phyloP scores from a whole-genome alignment of 2,888 invertebrate genomes.

The Nemapogon koenigi region DNA sequence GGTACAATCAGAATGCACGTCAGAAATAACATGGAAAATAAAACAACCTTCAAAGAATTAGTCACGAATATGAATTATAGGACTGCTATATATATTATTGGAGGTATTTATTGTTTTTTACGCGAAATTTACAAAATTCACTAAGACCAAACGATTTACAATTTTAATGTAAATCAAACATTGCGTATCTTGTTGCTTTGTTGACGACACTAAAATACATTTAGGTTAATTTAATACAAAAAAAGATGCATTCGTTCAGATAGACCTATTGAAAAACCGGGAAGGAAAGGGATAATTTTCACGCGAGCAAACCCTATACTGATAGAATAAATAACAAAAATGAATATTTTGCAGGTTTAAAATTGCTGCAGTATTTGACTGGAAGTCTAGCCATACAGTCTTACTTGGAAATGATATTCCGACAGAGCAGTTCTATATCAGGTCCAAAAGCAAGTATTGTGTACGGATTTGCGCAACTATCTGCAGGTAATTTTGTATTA shows the following conservation, averaged over 20 bases:
- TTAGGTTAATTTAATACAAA: too few relatives aligned
- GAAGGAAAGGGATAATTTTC: too few relatives aligned
- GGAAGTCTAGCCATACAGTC: constrained; percentile 67
- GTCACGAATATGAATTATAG: constrained; percentile 57
- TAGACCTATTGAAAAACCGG: too few relatives aligned
- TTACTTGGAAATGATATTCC: constrained; percentile 67
- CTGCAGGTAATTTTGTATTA: constrained; percentile 42
- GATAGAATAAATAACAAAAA: too few relatives aligned
- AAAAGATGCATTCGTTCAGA: too few relatives aligned
- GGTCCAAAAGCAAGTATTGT: constrained; percentile 64
- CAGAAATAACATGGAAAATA: constrained; percentile 56
- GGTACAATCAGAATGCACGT: constrained; percentile 43
- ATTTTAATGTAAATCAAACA: too few relatives aligned
- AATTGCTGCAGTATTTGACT: constrained; percentile 66
- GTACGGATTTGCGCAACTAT: constrained; percentile 64
- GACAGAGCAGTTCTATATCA: constrained; percentile 56
- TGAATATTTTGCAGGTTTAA: too few relatives aligned
- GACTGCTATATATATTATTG: constrained; percentile 48
- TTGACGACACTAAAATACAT: too few relatives aligned
- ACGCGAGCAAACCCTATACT: too few relatives aligned
- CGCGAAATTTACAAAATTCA: too few relatives aligned
- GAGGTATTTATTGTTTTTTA: constrained; percentile 39
- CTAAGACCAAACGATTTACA: too few relatives aligned
- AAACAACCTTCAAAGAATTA: constrained; percentile 53
- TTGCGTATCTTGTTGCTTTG: too few relatives aligned